Conservation (phyloP, 2,888 invertebrate species). For the Quadriops clusia region DNA sequence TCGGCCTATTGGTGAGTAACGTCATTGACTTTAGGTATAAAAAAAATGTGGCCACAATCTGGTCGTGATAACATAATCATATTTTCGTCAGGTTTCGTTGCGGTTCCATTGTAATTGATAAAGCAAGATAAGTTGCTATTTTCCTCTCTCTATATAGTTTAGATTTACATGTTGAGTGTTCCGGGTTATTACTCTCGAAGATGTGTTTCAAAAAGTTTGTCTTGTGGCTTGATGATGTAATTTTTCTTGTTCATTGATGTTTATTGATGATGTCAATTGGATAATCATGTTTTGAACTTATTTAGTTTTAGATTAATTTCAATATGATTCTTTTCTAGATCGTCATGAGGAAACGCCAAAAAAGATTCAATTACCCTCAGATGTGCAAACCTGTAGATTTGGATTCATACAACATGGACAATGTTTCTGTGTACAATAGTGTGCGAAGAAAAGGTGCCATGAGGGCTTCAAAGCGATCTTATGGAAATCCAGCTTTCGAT, state of each 20-base stretch:
- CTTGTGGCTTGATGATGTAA: too few relatives aligned
- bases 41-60: too few relatives aligned
- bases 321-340: slow-evolving; percentile 41
- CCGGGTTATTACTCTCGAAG: too few relatives aligned
- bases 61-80: too few relatives aligned
- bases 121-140: too few relatives aligned
- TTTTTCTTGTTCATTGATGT: too few relatives aligned
- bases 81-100: too few relatives aligned
- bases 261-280: too few relatives aligned
- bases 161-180: too few relatives aligned
- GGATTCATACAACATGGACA: slow-evolving; percentile 83
- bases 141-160: too few relatives aligned
- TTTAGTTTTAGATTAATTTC: slow-evolving; percentile 8
- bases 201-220: too few relatives aligned
- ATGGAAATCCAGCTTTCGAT: slow-evolving; percentile 84
- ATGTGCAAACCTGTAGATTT: slow-evolving; percentile 79
- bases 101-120: too few relatives aligned
- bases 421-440: slow-evolving; percentile 69
- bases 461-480: slow-evolving; percentile 73
- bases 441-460: slow-evolving; percentile 64
- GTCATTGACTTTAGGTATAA: not conserved
- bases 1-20: slow-evolving; percentile 58
- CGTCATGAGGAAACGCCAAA: slow-evolving; percentile 69
- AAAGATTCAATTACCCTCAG: slow-evolving; percentile 71
- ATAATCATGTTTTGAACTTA: not conserved